phyloP scores from a whole-genome alignment of 2,113 vertebrate genomes.

The Arizona elegans region DNA sequence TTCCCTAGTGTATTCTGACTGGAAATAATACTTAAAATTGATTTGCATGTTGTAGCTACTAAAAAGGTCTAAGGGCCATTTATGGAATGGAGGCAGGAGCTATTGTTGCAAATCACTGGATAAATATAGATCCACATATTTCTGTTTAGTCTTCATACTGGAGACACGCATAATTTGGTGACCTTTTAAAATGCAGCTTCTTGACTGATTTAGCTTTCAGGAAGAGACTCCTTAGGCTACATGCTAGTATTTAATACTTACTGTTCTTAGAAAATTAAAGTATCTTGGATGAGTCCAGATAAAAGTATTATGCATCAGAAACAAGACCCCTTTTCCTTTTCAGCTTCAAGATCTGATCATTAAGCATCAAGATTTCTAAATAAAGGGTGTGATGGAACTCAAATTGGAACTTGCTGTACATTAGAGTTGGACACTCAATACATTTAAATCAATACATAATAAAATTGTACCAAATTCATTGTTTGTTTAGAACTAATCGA shows the following conservation, averaged over 20 bases:
- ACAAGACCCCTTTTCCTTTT: neutral
- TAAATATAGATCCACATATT: neutral
- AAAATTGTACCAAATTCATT: neutral
- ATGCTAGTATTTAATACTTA: neutral
- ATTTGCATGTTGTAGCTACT: neutral
- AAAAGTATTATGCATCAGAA: neutral
- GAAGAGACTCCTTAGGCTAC: neutral
- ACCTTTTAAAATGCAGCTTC: neutral
- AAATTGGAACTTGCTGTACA: neutral
- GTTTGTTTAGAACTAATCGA: neutral
- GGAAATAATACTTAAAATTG: neutral
- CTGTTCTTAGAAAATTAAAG: neutral
- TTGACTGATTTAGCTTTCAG: neutral
- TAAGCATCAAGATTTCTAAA: neutral
- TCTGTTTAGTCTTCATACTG: neutral
- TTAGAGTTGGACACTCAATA: neutral
- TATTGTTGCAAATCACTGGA: neutral
- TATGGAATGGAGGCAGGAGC: neutral
- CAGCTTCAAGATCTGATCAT: neutral
- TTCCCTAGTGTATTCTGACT: neutral
- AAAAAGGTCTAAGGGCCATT: neutral
- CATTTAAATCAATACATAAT: neutral
- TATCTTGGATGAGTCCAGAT: neutral
- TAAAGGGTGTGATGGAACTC: rapidly evolving
- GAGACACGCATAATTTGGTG: neutral